Conservation (phyloP, 1,140 invertebrate genomes). For the Oncopeltus fasciatus region DNA sequence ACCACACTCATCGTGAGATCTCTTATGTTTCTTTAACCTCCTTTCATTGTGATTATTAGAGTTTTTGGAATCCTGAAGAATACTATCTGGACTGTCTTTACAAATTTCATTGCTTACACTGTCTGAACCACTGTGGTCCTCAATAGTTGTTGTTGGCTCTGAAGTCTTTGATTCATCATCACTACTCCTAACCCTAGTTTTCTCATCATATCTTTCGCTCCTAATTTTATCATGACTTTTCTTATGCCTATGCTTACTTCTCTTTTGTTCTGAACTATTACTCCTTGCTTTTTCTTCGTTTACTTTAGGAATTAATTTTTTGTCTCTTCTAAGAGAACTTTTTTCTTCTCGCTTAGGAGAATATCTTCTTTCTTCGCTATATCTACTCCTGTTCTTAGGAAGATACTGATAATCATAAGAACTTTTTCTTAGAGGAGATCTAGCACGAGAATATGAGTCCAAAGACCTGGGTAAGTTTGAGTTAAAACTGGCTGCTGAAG, state of each 20-base stretch:
- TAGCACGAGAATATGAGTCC: background rate
- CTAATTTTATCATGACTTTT: background rate
- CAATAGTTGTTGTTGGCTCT: background rate
- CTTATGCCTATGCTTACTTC: background rate
- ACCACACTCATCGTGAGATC: background rate
- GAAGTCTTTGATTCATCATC: background rate
- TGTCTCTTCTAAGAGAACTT: constrained; percentile 15
- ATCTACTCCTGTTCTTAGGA: constrained; percentile 13
- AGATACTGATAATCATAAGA: no score
- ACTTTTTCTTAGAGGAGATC: background rate
- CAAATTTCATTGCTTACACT: background rate
- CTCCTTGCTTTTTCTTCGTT: background rate
- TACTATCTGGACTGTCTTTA: no score
- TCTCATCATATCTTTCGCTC: background rate
- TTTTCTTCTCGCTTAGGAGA: background rate
- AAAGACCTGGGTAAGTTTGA: background rate
- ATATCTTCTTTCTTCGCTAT: background rate
- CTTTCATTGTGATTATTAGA: constrained; percentile 4
- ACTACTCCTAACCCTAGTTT: background rate
- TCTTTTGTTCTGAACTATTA: background rate
- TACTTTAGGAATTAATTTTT: background rate
- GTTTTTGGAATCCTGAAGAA: no score
- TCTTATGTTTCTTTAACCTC: background rate
- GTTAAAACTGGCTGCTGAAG: background rate
- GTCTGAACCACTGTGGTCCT: background rate